These are phyloP conservation scores for Plumapathes pennacea DNA, from an alignment of 92 coral and sea anemone species.

Conservation along the genomic window DNA sequence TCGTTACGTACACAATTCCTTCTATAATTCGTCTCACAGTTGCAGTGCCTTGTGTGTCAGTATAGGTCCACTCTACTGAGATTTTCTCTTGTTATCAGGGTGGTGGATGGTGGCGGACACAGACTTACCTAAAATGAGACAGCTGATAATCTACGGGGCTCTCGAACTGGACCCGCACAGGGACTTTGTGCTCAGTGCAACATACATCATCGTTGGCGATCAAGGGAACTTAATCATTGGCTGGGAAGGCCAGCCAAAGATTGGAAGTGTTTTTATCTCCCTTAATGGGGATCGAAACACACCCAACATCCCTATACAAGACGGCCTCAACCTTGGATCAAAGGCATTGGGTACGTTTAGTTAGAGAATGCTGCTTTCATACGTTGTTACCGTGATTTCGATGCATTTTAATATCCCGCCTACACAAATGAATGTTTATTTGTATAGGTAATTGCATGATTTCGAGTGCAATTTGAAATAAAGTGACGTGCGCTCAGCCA, in stretches of 20 bases:
- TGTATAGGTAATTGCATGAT: too few relatives aligned
- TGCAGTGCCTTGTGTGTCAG: too few relatives aligned
- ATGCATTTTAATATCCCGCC: too few relatives aligned
- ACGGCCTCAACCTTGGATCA: constrained; percentile 64
- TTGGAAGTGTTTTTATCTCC: constrained; percentile 42
- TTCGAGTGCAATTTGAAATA: too few relatives aligned
- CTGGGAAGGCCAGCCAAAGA: constrained; percentile 61
- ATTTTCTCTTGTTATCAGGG: constrained; percentile 7
- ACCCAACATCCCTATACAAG: constrained; percentile 60
- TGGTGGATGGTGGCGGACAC: constrained; percentile 79
- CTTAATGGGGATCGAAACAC: constrained; percentile 70
- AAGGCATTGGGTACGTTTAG: constrained; percentile 47
- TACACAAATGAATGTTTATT: too few relatives aligned
- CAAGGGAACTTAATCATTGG: constrained; percentile 59
- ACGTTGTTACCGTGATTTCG: too few relatives aligned
- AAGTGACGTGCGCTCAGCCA: too few relatives aligned
- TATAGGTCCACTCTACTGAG: too few relatives aligned
- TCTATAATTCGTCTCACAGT: too few relatives aligned
- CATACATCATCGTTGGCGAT: constrained; percentile 54
- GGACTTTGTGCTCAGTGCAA: constrained; percentile 62
- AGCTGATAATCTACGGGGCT: constrained; percentile 54
- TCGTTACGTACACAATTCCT: too few relatives aligned
- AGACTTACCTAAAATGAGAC: constrained; percentile 37
- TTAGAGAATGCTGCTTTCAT: background rate
- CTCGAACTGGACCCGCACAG: constrained; percentile 55